Conservation (phyloP, 2,113 vertebrate species). For the Leptodactylus fuscus region DNA sequence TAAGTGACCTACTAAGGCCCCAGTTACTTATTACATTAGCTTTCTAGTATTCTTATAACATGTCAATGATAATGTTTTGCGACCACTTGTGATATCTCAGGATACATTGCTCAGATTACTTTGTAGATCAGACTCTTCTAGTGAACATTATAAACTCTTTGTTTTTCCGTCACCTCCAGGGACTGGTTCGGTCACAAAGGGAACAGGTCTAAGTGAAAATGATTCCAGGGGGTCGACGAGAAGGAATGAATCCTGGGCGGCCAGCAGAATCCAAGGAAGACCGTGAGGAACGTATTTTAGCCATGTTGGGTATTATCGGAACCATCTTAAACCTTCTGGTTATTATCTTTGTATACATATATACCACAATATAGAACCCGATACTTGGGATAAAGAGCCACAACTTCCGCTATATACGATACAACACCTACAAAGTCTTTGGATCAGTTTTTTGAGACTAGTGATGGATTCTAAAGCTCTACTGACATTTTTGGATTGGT, state of each 20-base stretch:
- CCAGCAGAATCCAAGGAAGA: constrained; percentile 72
- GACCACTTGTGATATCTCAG: no score
- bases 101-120: no score
- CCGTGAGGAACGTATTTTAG: constrained; percentile 75
- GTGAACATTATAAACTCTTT: no score
- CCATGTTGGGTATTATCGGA: constrained; percentile 79
- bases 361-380: constrained; percentile 77
- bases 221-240: constrained; percentile 74
- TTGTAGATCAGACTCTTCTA: no score
- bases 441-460: not conserved
- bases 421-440: not conserved
- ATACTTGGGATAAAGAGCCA: not conserved
- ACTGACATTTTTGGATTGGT: not conserved
- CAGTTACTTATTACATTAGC: no score
- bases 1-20: no score
- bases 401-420: not conserved
- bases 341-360: constrained; percentile 86
- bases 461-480: not conserved
- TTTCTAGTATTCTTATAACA: no score
- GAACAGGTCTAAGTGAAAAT: constrained; percentile 78
- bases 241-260: constrained; percentile 68
- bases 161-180: no score
- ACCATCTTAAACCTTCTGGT: constrained; percentile 84
- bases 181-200: constrained; percentile 68
- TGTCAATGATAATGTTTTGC: no score